Conservation (phyloP, 1,140 invertebrate genomes). For the Aphis craccivora region DNA sequence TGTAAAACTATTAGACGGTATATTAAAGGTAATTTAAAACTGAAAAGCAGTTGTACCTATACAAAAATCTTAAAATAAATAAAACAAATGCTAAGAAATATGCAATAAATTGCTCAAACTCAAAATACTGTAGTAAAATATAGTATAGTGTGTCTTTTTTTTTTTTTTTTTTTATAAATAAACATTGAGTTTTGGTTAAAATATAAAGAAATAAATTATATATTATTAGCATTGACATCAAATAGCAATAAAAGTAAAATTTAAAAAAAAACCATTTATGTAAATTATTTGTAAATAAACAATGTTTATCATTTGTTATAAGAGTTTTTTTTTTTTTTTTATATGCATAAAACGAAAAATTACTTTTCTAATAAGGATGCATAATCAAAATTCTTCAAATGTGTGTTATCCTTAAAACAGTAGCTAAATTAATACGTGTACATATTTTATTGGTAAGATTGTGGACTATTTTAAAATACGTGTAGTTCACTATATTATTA, state of each 20-base stretch:
- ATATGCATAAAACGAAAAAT: neutral
- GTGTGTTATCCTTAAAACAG: neutral
- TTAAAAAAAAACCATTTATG: neutral
- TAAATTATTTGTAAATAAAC: neutral
- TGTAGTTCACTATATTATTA: too few species aligned
- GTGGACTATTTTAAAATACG: too few species aligned
- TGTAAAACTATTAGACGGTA: too few species aligned
- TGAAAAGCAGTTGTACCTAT: too few species aligned
- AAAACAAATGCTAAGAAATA: too few species aligned
- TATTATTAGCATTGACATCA: neutral
- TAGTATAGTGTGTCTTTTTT: too few species aligned
- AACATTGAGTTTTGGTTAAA: neutral
- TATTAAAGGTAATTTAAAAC: too few species aligned
- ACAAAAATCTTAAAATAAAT: too few species aligned
- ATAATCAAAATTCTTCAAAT: neutral
- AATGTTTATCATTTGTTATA: neutral
- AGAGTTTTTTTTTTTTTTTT: neutral
- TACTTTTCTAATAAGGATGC: neutral
- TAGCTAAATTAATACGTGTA: neutral
- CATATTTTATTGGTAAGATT: neutral
- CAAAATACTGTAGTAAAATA: too few species aligned
- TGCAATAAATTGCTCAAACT: too few species aligned
- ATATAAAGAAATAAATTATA: neutral
- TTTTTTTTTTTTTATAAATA: too few species aligned
- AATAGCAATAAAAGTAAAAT: neutral